phyloP scores from a whole-genome alignment of 2,888 invertebrate species.

The Netelia virgata region DNA sequence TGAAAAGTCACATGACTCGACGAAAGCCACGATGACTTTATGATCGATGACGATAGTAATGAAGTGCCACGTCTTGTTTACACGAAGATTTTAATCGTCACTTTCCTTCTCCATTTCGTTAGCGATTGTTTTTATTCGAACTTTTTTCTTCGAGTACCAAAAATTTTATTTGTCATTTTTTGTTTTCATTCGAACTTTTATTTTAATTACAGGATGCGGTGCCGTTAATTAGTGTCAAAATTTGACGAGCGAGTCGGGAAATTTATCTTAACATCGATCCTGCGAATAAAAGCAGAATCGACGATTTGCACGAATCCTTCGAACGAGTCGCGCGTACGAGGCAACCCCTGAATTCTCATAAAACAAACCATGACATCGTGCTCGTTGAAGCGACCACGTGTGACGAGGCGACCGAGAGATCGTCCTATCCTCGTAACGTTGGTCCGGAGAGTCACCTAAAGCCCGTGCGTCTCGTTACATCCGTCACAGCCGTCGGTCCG shows the following conservation, averaged over 20 bases:
- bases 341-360: conserved; percentile 77
- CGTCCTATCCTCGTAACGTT: conserved; percentile 38
- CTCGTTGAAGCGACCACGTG: conserved; percentile 80
- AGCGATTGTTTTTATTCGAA: too few relatives aligned
- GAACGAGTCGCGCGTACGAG: conserved; percentile 27
- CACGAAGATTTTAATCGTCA: conserved; percentile 16
- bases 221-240: too few relatives aligned
- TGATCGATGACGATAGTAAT: conserved; percentile 64
- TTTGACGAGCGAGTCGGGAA: too few relatives aligned
- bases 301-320: conserved; percentile 36
- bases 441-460: conserved; percentile 57
- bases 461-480: conserved; percentile 80
- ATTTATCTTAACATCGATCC: too few relatives aligned
- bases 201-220: not conserved
- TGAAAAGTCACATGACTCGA: conserved; percentile 59
- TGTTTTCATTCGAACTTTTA: not conserved
- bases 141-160: too few relatives aligned
- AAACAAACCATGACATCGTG: conserved; percentile 84
- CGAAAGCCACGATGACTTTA: conserved; percentile 53
- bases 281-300: conserved; percentile 12
- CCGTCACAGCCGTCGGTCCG: conserved; percentile 84
- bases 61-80: conserved; percentile 51
- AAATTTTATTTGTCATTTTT: too few relatives aligned
- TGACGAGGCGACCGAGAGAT: conserved; percentile 72
- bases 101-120: not conserved